Evolutionary conservation across 2,113 vertebrate species (phyloP).

Genomic region (Labeo rohita): DNA sequence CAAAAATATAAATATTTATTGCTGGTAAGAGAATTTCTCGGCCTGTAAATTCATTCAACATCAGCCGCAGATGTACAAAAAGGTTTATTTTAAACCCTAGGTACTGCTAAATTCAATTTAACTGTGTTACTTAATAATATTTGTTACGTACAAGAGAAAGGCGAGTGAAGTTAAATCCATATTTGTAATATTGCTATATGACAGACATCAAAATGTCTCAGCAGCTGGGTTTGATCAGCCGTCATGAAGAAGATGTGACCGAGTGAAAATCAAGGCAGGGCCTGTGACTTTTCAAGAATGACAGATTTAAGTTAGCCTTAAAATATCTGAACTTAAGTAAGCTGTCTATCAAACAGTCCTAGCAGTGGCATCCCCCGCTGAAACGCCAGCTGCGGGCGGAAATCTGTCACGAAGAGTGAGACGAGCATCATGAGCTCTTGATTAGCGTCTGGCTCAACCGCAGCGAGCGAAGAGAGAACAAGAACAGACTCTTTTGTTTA

Average conservation of each 20-base stretch:
- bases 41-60: background rate
- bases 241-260: conserved; percentile 5
- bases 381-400: conserved; percentile 44
- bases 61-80: background rate
- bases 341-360: conserved; percentile 32
- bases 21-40: background rate
- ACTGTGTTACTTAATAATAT: background rate
- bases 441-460: conserved; percentile 25
- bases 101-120: background rate
- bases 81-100: background rate
- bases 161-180: background rate
- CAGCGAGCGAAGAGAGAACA: conserved; percentile 6
- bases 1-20: background rate
- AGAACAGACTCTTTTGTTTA: background rate
- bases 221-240: background rate
- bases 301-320: conserved; percentile 3
- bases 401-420: conserved; percentile 46
- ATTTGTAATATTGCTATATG: background rate
- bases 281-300: conserved; percentile 15
- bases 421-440: conserved; percentile 27
- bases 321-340: conserved; percentile 19
- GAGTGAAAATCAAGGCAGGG: conserved; percentile 4
- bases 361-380: conserved; percentile 17
- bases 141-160: background rate
- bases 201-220: conserved; percentile 10